Base-by-base conservation (phyloP, 1,140 invertebrate species). In the Bombyx mandarina region DNA sequence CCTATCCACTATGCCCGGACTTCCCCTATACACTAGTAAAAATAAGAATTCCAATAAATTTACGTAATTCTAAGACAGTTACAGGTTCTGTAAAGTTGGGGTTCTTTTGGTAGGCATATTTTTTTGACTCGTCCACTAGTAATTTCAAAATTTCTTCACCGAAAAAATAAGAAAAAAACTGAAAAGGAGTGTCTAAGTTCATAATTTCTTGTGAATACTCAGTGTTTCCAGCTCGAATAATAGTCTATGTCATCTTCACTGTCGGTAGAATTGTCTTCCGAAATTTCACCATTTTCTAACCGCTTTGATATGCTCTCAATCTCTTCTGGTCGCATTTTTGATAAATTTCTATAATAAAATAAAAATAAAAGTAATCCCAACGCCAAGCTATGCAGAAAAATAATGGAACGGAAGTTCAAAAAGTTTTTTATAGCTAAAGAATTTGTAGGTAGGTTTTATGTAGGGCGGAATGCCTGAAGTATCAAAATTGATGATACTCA, bases 381-480 rank as follows among this genome's bases (percentile, higher is more conserved):
- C 69, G 69, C 63, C 66, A 70, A 75, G 62, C 65, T 45, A 72
- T 49, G 8, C 47, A 49, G 47, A 71, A 73, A 75, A 73, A 75
- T 54, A 56, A 70, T 70, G 62, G 72, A 75, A 54, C 54, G 59
- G 26, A 70, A 65, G 61, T 69, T 65, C 66, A 69, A 68, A 66
- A 72, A 67, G 61, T 69, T 75, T 64, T 64, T 69, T 69, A 66
- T 67, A 71, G 62, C 67, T 61, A 68, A 65, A 68, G 65, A 72
- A 52, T 75, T 70, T 72, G 64, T 72, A 72, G 67, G 64, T 72
- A 71, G 65, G 60, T 67, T 71, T 73, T 69, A 75, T 69, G 65
- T 67, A 73, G 68, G 70, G 59, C 66, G 64, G 73, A 75, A 75
- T 73, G 70, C 70, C 70, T 73, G 70, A 71, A 73, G 67, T 75